Evolutionary conservation across 2,797 vertebrate genomes (phyloP).

Genomic region (Huso huso): DNA sequence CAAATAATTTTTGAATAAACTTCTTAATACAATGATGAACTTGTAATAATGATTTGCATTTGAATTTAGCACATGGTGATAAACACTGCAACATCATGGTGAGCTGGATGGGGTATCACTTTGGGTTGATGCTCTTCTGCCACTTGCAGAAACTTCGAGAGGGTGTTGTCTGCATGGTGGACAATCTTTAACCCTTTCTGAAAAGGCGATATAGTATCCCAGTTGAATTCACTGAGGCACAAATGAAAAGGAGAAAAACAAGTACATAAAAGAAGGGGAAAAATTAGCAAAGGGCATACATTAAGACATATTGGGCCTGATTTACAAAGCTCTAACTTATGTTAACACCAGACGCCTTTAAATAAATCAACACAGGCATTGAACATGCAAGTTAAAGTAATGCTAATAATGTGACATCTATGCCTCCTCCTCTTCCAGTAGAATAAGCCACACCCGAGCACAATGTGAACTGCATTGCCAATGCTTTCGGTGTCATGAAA

Average conservation of each 20-base stretch:
- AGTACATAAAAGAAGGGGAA: background rate
- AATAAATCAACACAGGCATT: no score
- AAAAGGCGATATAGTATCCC: slow-evolving; percentile 22
- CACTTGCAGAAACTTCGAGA: slow-evolving; percentile 93
- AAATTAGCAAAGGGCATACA: background rate
- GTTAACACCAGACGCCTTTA: no score
- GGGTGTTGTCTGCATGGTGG: slow-evolving; percentile 86
- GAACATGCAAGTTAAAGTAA: background rate
- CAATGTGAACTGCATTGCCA: slow-evolving; percentile 89
- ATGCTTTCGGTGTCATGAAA: slow-evolving; percentile 94
- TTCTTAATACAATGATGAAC: no score
- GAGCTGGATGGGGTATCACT: slow-evolving; percentile 85
- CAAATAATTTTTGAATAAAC: no score
- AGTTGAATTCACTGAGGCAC: background rate
- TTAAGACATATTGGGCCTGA: background rate
- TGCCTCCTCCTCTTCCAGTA: slow-evolving; percentile 93
- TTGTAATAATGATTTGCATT: no score
- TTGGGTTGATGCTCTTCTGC: slow-evolving; percentile 93
- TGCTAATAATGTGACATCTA: slow-evolving; percentile 12
- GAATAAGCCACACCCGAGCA: slow-evolving; percentile 86
- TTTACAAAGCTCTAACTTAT: background rate
- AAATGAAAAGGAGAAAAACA: background rate
- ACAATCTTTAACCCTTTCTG: slow-evolving; percentile 92
- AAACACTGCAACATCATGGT: slow-evolving; percentile 86
- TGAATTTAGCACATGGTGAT: slow-evolving; percentile 68